Percentiles rank a stretch among this genome's conserved stretches.
phyloP scores from a whole-genome alignment of 1,140 invertebrate genomes.

The Aphelenchoides besseyi region DNA sequence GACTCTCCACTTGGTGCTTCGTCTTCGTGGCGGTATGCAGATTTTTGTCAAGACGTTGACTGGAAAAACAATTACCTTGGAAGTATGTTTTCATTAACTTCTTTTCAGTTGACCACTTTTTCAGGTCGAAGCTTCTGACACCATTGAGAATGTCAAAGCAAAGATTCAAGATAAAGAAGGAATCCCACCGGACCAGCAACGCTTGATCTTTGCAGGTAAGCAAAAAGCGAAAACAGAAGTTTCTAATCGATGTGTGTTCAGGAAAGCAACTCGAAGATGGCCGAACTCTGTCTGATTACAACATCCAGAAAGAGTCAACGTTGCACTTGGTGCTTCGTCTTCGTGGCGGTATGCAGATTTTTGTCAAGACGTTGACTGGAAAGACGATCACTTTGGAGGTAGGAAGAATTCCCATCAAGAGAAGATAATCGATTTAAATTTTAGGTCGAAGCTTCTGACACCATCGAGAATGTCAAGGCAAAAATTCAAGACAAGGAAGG shows the following conservation, averaged over 20 bases:
- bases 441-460: too few relatives aligned
- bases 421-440: too few relatives aligned
- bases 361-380: too few relatives aligned
- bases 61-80: conserved; percentile 64
- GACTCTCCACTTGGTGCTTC: conserved; percentile 68
- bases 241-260: conserved; percentile 74
- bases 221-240: neutral
- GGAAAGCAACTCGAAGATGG: conserved; percentile 88
- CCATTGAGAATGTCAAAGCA: conserved; percentile 66
- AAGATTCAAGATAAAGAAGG: conserved; percentile 68
- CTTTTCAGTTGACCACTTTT: neutral
- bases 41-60: conserved; percentile 66
- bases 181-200: conserved; percentile 65
- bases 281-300: conserved; percentile 83
- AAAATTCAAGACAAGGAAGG: too few relatives aligned
- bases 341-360: too few relatives aligned
- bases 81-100: conserved; percentile 51
- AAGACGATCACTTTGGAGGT: too few relatives aligned
- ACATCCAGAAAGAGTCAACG: conserved; percentile 77
- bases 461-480: too few relatives aligned
- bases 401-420: too few relatives aligned
- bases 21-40: conserved; percentile 72
- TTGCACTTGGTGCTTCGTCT: conserved; percentile 70
- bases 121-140: conserved; percentile 65
- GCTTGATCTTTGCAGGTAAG: conserved; percentile 52